phyloP scores from a whole-genome alignment of 2,888 invertebrate genomes.

The Eupithecia dodoneata region DNA sequence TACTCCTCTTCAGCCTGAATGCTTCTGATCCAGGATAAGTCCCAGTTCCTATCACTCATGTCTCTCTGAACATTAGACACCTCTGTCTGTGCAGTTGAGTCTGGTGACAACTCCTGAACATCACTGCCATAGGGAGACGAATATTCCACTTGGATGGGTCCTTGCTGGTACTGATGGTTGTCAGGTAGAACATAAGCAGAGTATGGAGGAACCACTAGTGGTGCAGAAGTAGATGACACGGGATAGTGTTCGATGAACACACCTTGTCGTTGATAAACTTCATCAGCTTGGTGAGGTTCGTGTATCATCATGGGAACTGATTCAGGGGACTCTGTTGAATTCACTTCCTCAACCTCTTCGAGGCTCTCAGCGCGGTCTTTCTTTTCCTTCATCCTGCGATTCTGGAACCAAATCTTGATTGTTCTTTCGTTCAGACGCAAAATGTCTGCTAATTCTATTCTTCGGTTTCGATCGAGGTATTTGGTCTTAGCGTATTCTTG shows the following conservation, averaged over 20 bases:
- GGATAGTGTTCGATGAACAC: constrained; percentile 56
- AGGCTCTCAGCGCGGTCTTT: constrained; percentile 79
- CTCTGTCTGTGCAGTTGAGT: constrained; percentile 39
- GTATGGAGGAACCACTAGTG: constrained; percentile 45
- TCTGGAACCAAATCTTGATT: constrained; percentile 94
- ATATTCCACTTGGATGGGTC: constrained; percentile 49
- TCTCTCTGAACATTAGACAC: constrained; percentile 42
- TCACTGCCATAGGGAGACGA: constrained; percentile 44
- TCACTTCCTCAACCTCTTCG: constrained; percentile 61
- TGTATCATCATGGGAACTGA: constrained; percentile 48
- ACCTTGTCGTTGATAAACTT: constrained; percentile 48
- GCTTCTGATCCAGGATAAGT: constrained; percentile 66
- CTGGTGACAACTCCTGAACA: constrained; percentile 44
- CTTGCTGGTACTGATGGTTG: constrained; percentile 46
- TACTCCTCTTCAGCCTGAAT: constrained; percentile 60
- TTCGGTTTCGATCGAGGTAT: constrained; percentile 88
- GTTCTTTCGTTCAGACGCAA: constrained; percentile 63
- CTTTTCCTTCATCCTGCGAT: constrained; percentile 90
- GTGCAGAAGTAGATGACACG: constrained; percentile 44
- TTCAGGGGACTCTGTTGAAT: constrained; percentile 58
- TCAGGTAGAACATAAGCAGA: constrained; percentile 47
- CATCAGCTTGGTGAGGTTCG: constrained; percentile 50
- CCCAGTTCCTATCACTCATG: constrained; percentile 54
- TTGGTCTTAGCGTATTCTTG: constrained; percentile 88
- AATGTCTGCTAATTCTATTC: constrained; percentile 85